Conservation (phyloP, 2,113 vertebrate genomes). For the Hassar affinis region DNA sequence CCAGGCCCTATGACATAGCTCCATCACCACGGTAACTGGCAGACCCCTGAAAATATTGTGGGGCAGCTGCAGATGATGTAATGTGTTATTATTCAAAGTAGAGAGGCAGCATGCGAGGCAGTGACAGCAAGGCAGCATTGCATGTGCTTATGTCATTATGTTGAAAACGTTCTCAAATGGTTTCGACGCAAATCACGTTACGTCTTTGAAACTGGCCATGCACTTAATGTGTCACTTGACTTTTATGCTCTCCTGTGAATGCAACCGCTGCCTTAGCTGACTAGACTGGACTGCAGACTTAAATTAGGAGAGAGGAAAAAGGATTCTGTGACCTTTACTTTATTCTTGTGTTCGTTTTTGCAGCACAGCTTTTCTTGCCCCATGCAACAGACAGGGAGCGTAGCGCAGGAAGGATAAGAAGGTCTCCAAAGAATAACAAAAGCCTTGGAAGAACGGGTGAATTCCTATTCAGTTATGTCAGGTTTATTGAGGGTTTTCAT, state of each 20-base stretch:
- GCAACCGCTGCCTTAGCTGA: neutral
- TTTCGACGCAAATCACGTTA: slow-evolving; percentile 44
- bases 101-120: slow-evolving; percentile 37
- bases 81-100: slow-evolving; percentile 57
- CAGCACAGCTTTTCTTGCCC: neutral
- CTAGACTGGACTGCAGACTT: neutral
- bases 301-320: neutral
- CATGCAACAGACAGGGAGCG: slow-evolving; percentile 36
- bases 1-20: slow-evolving; percentile 48
- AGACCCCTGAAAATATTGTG: slow-evolving; percentile 54
- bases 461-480: slow-evolving; percentile 62
- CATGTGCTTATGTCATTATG: slow-evolving; percentile 73
- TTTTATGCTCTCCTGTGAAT: slow-evolving; percentile 1
- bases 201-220: slow-evolving; percentile 28
- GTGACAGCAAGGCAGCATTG: slow-evolving; percentile 51
- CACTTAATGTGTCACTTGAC: slow-evolving; percentile 31
- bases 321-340: slow-evolving; percentile 5
- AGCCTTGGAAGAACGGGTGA: slow-evolving; percentile 52
- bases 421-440: slow-evolving; percentile 58
- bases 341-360: neutral
- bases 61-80: slow-evolving; percentile 61
- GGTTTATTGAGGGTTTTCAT: slow-evolving; percentile 39
- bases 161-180: slow-evolving; percentile 42
- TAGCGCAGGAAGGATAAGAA: slow-evolving; percentile 48
- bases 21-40: slow-evolving; percentile 55